phyloP scores from a whole-genome alignment of 2,888 invertebrate species.

The Anorthoa munda region DNA sequence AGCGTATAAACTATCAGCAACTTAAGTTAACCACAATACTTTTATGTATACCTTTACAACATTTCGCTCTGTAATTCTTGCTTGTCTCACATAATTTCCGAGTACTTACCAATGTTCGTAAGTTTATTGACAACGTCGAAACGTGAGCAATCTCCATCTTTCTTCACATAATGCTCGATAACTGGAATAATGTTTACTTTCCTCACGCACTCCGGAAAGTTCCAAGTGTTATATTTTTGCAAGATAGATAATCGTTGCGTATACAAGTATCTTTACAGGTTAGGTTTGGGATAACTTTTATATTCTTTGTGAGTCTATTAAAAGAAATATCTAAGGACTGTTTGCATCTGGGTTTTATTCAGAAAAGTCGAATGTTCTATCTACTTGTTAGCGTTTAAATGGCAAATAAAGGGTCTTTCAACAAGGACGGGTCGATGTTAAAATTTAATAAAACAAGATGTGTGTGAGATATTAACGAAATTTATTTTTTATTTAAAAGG shows the following conservation, averaged over 20 bases:
- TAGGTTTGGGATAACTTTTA: neutral
- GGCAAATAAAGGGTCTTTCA: too few species aligned
- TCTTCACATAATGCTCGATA: conserved; percentile 21
- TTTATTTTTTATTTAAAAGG: too few species aligned
- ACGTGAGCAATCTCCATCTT: conserved; percentile 66
- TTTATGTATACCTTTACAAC: too few species aligned
- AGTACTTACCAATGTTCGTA: conserved; percentile 32
- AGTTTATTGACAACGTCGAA: conserved; percentile 39
- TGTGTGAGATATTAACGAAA: too few species aligned
- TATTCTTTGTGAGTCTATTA: neutral
- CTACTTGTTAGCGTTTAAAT: too few species aligned
- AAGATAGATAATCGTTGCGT: conserved; percentile 3
- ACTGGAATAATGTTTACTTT: conserved; percentile 51
- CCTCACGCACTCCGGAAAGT: conserved; percentile 46
- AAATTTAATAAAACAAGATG: too few species aligned
- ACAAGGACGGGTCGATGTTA: too few species aligned
- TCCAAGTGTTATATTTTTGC: conserved; percentile 34
- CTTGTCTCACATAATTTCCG: conserved; percentile 3
- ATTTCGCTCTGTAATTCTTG: neutral
- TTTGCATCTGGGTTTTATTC: neutral
- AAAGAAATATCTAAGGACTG: neutral
- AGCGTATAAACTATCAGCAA: too few species aligned
- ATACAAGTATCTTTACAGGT: neutral
- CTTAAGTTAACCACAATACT: too few species aligned
- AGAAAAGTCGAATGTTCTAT: too few species aligned